Evolutionary conservation across 2,888 invertebrate species (phyloP), one percentile per base, ranked within the genome.

Genomic region (Hirtodrosophila trivittata): DNA sequence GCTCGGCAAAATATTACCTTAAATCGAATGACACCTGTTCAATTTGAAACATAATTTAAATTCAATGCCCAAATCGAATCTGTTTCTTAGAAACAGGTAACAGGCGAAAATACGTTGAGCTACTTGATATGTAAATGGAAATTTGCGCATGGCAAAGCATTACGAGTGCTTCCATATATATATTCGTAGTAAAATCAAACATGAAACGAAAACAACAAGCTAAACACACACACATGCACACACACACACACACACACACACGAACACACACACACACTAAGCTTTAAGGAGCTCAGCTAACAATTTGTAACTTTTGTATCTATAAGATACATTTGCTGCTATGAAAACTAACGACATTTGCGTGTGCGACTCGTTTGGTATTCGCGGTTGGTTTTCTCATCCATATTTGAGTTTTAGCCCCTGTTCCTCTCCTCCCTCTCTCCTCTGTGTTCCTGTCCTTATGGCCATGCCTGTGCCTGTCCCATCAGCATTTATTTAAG

Each of bases 61-160:
- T 45, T 47, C 32, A 47, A 30, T 18, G 45, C 13, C 41, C 47
- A 57, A 77, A 81, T 64, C 59, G 66, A 71, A 57, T 75, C 66
- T 50, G 12, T 32, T 64, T 67, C 55, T 35, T 16, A 47, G 32
- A 65, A 71, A 16, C 41, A 13, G 69, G 28, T 26, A 38, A 38
- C 21, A 41, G 10, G 32, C 13, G 32, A 18, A 18, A 28, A 21
- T 26, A 21, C 10, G 38, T 28, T 26, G 30, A 50, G 39, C 69
- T 63, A 64, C 72, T 81, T 81, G 82, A 63, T 77, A 84, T 69
- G 82, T 66, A 70, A 78, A 84, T 84, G 69, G 59, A 58, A 72
- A 81, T 77, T 75, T 63, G 50, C 62, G 70, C 72, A 57, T 68
- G 74, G 33, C 47, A 41, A 50, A 49, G 33, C 58, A 68, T 58